phyloP scores from a whole-genome alignment of 2,888 invertebrate species.

The Limenitis arthemis region DNA sequence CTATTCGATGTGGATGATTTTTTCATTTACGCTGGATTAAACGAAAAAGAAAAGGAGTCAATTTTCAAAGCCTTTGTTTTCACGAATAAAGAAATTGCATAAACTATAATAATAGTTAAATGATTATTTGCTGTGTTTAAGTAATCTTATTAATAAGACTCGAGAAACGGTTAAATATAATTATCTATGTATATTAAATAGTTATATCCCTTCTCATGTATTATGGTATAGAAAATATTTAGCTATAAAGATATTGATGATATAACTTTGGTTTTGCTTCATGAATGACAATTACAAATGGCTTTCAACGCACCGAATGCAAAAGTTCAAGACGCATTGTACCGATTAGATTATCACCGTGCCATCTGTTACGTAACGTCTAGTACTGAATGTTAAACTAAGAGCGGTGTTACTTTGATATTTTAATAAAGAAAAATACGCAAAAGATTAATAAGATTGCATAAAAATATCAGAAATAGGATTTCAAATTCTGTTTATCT shows the following conservation, averaged over 20 bases:
- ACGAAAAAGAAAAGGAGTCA: neutral
- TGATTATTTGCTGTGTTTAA: too few relatives aligned
- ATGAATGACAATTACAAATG: constrained; percentile 20
- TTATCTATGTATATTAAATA: too few relatives aligned
- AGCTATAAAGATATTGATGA: constrained; percentile 3
- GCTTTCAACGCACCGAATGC: constrained; percentile 29
- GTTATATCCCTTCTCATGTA: too few relatives aligned
- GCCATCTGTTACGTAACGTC: constrained; percentile 41
- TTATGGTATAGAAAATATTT: too few relatives aligned
- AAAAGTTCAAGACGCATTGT: constrained; percentile 47
- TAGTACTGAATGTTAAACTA: constrained; percentile 21
- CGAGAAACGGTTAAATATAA: too few relatives aligned
- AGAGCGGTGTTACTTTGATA: constrained; percentile 7
- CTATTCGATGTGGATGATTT: constrained; percentile 8
- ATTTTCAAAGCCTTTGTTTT: neutral
- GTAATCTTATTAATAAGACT: too few relatives aligned
- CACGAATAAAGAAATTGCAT: too few relatives aligned
- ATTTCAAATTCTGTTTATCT: too few relatives aligned
- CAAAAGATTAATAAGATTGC: neutral
- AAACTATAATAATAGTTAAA: too few relatives aligned
- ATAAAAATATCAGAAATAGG: neutral
- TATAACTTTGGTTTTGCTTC: constrained; percentile 5
- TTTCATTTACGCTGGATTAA: neutral
- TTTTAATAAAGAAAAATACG: neutral
- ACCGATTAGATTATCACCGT: constrained; percentile 45